Base-by-base conservation (phyloP, 2,888 invertebrate genomes). In the Eremobia ochroleuca region DNA sequence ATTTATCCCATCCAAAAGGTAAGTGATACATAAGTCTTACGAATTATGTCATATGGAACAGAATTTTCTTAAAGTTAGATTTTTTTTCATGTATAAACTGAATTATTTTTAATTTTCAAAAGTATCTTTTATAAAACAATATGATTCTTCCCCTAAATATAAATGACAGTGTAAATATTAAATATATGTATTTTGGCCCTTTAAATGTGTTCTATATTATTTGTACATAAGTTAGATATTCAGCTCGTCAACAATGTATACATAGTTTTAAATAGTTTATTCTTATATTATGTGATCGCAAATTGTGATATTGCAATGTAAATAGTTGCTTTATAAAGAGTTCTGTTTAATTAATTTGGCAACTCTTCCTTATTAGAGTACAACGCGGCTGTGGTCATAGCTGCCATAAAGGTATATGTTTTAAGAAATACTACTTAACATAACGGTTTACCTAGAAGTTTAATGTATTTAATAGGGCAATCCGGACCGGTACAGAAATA, bases 221-320 rank as follows among this genome's bases (percentile, higher is more conserved):
- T 85, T 87, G 79, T 87, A 87, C 74, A 81, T 75, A 75, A 86
- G 82, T 77, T 61, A 77, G 25, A 82, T 70, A 85, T 61, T 70
- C 71, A 85, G 70, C 52, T 73, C 70, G 49, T 64, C 67, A 73
- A 76, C 61, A 71, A 67, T 77, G 75, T 79, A 85, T 82, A 87
- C 34, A 81, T 73, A 79, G 59, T 65, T 64, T 69, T 59, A 69
- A 68, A 61, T 61, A 70, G 28, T 43, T 37, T 65, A 46, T 73
- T 73, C 6, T 37, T 68, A 31, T 31, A 46, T 52, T 31, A 46
- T 52, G 65, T 64, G 71, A 71, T 85, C 31, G 59, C 67, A 66
- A 68, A 76, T 71, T 81, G 55, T 81, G 76, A 78, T 76, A 67
- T 70, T 67, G 64, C 55, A 67, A 3, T 77, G 67, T 74, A 74